Evolutionary conservation across 1,140 invertebrate genomes (phyloP).

Genomic region (Cydia fagiglandana): DNA sequence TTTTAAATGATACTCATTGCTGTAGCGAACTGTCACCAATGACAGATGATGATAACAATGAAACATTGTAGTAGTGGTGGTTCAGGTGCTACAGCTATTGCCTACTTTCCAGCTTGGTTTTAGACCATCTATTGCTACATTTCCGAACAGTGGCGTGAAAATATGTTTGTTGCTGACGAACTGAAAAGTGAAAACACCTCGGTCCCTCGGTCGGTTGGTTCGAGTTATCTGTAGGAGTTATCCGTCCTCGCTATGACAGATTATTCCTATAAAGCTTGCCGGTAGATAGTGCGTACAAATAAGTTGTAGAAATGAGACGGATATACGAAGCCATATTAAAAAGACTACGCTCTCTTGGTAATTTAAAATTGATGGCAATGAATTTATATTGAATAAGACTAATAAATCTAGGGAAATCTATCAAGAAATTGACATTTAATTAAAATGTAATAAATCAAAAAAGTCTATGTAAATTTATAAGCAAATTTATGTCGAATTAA

Average conservation of each 20-base stretch:
- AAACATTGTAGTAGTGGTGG: no score
- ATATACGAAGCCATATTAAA: slow-evolving; percentile 11
- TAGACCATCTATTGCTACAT: no score
- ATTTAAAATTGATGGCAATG: slow-evolving; percentile 8
- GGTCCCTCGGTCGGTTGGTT: slow-evolving; percentile 8
- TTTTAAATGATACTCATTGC: no score
- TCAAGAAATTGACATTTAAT: slow-evolving; percentile 4
- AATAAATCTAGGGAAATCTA: slow-evolving; percentile 1
- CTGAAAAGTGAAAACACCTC: background rate
- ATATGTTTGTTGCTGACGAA: background rate
- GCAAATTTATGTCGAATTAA: slow-evolving; percentile 10
- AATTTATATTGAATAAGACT: slow-evolving; percentile 1
- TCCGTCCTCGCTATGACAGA: background rate
- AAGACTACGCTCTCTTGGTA: background rate
- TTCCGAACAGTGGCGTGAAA: no score
- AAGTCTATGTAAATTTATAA: background rate
- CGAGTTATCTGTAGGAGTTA: background rate
- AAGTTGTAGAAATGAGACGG: background rate
- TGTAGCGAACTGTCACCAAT: no score
- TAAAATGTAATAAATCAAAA: background rate
- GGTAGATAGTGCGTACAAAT: slow-evolving; percentile 9
- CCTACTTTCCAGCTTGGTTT: no score
- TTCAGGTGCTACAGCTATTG: no score
- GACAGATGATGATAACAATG: no score
- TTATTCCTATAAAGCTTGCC: slow-evolving; percentile 13